Base-by-base conservation (phyloP, 2,113 vertebrate species). In the Manacus vitellinus region DNA sequence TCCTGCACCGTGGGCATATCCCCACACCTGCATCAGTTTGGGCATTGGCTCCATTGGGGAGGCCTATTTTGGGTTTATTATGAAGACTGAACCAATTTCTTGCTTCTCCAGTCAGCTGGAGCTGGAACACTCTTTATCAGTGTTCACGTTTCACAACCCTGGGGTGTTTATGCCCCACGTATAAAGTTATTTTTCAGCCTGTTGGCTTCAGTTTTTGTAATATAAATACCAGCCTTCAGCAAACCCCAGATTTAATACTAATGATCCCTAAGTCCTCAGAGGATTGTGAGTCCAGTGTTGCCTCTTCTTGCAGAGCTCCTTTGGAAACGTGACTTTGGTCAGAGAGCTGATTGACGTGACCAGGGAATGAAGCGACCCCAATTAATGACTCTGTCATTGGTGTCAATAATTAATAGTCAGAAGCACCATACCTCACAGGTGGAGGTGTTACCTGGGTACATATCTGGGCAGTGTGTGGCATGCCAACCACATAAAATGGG, bases 111-210 rank as follows among this genome's bases (percentile, higher is more conserved):
- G 27, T 25, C 73, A 63, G 12, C 33, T 33, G n/a, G n/a, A n/a
- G n/a, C n/a, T n/a, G n/a, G n/a, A n/a, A n/a, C 35, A 24, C 62
- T 58, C 51, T 74, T 63, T 61, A 25, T 33, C 37, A 8, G 3
- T 35, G 27, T 17, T 56, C 13, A 1, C n/a, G 13, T 37, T 89
- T 33, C 16, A 2, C 28, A 41, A 39, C 41, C 5, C 30, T 39
- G 35, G 46, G 9, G 8, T 52, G 33, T 66, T 56, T 8, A 2
- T 37, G 7, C 41, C 17, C 37, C 1, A 0, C 37, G 4, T 14
- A 14, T 56, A 18, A 51, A 33, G 20, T 49, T 51, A 8, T 10
- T 88, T 91, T 77, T 61, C 25, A 62, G 25, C 37, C 41, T 76
- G 28, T 33, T 73, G 27, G 31, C 49, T 74, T 62, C 14, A 10